These are phyloP conservation scores for Paedocypris micromegethes DNA, from an alignment of 2,797 vertebrate species.

Conservation along the genomic window DNA sequence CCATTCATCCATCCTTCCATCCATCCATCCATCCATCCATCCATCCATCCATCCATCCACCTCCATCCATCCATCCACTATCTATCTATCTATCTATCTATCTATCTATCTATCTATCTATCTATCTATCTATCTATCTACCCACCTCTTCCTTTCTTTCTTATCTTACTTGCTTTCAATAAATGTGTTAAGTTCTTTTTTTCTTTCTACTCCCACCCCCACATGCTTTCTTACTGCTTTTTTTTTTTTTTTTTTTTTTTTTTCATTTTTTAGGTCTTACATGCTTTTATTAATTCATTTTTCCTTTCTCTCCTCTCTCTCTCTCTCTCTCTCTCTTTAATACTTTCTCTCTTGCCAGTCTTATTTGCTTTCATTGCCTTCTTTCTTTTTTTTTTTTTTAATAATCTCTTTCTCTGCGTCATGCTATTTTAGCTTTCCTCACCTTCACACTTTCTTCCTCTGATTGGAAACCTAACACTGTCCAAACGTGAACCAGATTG, in stretches of 20 bases:
- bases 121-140: no score
- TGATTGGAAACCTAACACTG: constrained; percentile 20
- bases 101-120: no score
- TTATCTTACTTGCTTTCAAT: no score
- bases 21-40: no score
- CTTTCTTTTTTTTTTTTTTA: background rate
- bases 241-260: background rate
- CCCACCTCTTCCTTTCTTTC: no score
- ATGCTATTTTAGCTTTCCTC: background rate
- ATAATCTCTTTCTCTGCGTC: background rate
- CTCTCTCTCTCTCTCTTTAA: background rate
- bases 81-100: no score
- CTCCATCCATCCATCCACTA: no score
- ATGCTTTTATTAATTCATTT: constrained; percentile 37
- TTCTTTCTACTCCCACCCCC: no score
- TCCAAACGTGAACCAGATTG: constrained; percentile 52
- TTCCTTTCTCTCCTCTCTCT: constrained; percentile 22
- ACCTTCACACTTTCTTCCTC: constrained; percentile 3
- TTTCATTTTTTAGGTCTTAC: background rate
- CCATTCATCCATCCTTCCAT: no score
- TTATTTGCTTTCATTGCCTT: background rate
- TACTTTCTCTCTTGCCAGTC: background rate
- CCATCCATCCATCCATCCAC: no score
- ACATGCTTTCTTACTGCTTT: background rate
- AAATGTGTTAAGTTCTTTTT: no score